Evolutionary conservation across 2,797 vertebrate species (phyloP).

Genomic region (Vultur gryphus): DNA sequence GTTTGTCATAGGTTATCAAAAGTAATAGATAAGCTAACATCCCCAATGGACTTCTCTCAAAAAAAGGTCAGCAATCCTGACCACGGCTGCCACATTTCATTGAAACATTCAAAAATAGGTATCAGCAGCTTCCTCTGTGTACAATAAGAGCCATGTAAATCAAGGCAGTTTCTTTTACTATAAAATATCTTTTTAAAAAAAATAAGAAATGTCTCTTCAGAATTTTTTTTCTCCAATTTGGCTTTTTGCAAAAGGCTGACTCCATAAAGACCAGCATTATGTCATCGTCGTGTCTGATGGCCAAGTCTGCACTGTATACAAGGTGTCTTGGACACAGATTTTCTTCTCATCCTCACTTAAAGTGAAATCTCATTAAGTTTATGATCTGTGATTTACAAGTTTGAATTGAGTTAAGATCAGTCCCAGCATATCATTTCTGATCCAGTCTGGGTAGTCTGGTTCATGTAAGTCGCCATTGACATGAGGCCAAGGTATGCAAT

Average conservation of each 20-base stretch:
- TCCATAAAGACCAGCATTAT: constrained; percentile 24
- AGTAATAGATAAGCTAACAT: not conserved
- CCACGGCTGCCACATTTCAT: not conserved
- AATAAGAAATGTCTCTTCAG: not conserved
- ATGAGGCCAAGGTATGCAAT: not conserved
- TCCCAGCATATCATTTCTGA: constrained; percentile 8
- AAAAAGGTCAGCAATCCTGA: not conserved
- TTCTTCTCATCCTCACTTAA: constrained; percentile 12
- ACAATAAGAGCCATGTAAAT: not conserved
- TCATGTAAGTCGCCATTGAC: not conserved
- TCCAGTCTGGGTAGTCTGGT: constrained; percentile 4
- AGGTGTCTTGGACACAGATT: constrained; percentile 27
- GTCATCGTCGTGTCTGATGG: not conserved
- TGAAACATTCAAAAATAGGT: not conserved
- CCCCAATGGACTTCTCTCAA: not conserved
- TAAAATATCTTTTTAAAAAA: not conserved
- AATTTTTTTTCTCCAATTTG: not conserved
- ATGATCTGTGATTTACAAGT: constrained; percentile 49
- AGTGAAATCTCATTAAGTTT: constrained; percentile 46
- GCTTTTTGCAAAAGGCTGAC: not conserved
- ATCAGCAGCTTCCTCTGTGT: not conserved
- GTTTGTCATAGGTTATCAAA: not conserved
- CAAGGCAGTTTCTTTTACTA: not conserved
- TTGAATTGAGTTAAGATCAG: not conserved
- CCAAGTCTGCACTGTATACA: constrained; percentile 36